Percentiles rank a stretch among this genome's conserved stretches.
Evolutionary conservation across 2,888 invertebrate genomes (phyloP).

Genomic region (Odontomyia ornata): DNA sequence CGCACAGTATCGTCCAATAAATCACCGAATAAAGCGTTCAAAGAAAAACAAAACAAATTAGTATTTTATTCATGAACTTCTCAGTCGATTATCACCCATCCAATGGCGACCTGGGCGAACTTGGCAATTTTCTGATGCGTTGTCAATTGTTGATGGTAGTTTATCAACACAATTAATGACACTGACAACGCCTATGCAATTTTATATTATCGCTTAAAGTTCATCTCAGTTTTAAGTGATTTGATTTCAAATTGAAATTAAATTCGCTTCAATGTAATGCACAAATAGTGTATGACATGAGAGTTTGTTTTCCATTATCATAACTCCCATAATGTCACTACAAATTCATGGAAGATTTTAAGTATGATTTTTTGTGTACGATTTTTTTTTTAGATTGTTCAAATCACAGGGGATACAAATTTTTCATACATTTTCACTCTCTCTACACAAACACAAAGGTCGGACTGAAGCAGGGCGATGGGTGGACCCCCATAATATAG

Average conservation of each 20-base stretch:
- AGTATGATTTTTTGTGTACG: background rate
- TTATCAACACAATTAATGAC: background rate
- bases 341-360: too few relatives aligned
- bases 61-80: background rate
- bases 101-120: slow-evolving; percentile 26
- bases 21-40: too few relatives aligned
- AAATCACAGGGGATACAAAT: too few relatives aligned
- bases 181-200: background rate
- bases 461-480: too few relatives aligned
- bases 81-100: slow-evolving; percentile 7
- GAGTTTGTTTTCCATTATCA: too few relatives aligned
- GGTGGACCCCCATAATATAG: too few relatives aligned
- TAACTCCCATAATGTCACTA: too few relatives aligned
- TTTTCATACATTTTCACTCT: background rate
- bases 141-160: slow-evolving; percentile 9
- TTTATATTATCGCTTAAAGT: background rate
- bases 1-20: too few relatives aligned
- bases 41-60: background rate
- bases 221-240: background rate
- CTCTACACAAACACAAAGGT: background rate
- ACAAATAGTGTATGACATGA: too few relatives aligned
- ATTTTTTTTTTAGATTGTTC: too few relatives aligned
- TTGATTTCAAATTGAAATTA: too few relatives aligned
- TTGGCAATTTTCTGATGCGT: slow-evolving; percentile 2
- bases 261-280: too few relatives aligned